phyloP scores from a whole-genome alignment of 2,113 vertebrate genomes.

The Podiceps cristatus region DNA sequence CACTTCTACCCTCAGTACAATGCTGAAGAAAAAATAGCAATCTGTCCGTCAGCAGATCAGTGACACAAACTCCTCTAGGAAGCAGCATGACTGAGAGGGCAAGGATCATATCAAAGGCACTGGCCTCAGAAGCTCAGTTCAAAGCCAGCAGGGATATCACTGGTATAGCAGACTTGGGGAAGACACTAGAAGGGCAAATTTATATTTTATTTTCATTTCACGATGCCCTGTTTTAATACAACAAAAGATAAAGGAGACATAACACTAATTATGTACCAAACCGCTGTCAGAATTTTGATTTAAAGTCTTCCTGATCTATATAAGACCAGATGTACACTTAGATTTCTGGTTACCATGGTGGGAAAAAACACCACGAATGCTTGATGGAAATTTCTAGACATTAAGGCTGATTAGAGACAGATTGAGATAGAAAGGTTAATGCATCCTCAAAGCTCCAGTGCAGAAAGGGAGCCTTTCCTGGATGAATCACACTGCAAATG shows the following conservation, averaged over 20 bases:
- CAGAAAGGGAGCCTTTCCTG: not conserved
- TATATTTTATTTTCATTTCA: not conserved
- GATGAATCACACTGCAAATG: not conserved
- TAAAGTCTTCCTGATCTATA: not conserved
- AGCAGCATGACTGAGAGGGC: slow-evolving; percentile 39
- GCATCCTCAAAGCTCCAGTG: not conserved
- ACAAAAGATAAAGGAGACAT: not conserved
- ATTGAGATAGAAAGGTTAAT: not conserved
- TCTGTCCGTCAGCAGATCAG: slow-evolving; percentile 25
- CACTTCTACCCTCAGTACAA: not conserved
- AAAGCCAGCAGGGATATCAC: not conserved
- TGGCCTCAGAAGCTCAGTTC: slow-evolving; percentile 13
- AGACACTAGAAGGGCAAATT: slow-evolving; percentile 17
- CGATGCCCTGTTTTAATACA: not conserved
- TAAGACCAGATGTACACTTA: not conserved
- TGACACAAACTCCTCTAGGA: slow-evolving; percentile 21
- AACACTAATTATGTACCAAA: not conserved
- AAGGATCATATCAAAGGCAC: not conserved
- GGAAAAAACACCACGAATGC: not conserved
- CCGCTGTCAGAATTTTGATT: not conserved
- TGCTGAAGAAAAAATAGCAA: slow-evolving; percentile 22
- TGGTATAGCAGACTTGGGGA: not conserved
- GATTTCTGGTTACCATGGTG: not conserved
- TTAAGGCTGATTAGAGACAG: not conserved
- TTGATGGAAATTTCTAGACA: not conserved